phyloP scores from a whole-genome alignment of 2,888 invertebrate genomes.

The Willowsia nigromaculata region DNA sequence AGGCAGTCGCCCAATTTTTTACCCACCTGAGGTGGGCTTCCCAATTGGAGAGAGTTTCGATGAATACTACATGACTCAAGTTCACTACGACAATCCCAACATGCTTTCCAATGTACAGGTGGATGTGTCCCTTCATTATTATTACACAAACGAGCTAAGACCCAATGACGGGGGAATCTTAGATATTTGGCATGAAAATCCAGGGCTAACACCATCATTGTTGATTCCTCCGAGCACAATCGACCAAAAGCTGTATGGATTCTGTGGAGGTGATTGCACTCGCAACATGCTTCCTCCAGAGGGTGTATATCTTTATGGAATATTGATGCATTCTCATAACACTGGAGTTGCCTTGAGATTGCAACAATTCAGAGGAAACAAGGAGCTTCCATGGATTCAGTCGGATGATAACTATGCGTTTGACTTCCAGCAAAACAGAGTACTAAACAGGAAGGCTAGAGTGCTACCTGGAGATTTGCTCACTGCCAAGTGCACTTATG shows the following conservation, averaged over 20 bases:
- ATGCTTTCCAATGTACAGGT: background rate
- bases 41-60: background rate
- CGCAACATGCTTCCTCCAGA: background rate
- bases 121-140: background rate
- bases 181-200: background rate
- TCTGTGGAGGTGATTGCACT: slow-evolving; percentile 20
- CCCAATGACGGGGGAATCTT: slow-evolving; percentile 32
- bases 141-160: slow-evolving; percentile 42
- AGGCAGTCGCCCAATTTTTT: slow-evolving; percentile 1
- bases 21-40: slow-evolving; percentile 57
- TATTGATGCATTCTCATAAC: slow-evolving; percentile 25
- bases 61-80: slow-evolving; percentile 54
- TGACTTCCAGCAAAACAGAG: slow-evolving; percentile 3
- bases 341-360: slow-evolving; percentile 33
- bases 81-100: slow-evolving; percentile 54
- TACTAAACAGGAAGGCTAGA: background rate
- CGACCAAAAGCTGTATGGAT: background rate
- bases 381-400: slow-evolving; percentile 44
- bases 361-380: slow-evolving; percentile 29
- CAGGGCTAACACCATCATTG: background rate
- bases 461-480: slow-evolving; percentile 46
- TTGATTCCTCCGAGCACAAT: slow-evolving; percentile 53
- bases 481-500: background rate
- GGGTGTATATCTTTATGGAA: background rate
- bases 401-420: slow-evolving; percentile 30